Base-by-base conservation (phyloP, 2,888 invertebrate species). In the Polylopha cassiicola region DNA sequence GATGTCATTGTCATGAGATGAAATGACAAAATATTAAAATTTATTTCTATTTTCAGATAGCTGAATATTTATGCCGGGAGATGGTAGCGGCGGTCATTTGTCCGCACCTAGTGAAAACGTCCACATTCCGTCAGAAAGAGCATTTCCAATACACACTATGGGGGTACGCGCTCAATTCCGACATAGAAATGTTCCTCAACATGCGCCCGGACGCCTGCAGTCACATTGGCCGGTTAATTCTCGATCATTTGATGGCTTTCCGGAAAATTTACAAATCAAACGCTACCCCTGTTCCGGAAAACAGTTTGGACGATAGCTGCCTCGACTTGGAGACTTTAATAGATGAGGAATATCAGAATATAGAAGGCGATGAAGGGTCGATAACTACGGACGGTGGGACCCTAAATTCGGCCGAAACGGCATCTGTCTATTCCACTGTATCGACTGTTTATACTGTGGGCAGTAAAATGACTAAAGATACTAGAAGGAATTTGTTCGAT, bases 61-160 rank as follows among this genome's bases (percentile, higher is more conserved):
- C 89, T 1, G 88, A 88, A 63, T 90, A 90, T 55, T 70, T 92
- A 1, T 89, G 90, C 51, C 85, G 87, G 42, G 89, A 91, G 73
- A 86, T 91, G 59, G 87, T 89, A 14, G 79, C 78, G 18, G 82
- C 89, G 0, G 82, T 87, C 14, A 82, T 84, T 55, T 86, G 86
- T 0, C 85, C 86, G 1, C 86, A 86, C 39, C 57, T 86, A 3
- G 66, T 82, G 1, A 79, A 84, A 49, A 82, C 81, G 1, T 82
- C 86, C 0, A 76, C 82, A 2, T 86, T 86, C 59, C 62, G 81
- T 33, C 86, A 86, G 42, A 86, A 85, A 20, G 86, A 86, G 42
- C 86, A 86, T 46, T 86, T 86, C 43, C 82, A 82, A 46, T 88
- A 87, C 60, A 79, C 88, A 0, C 56, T 87, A 0, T 89, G 89